phyloP scores from a whole-genome alignment of 2,888 invertebrate genomes.

The Hoplodrina blanda region DNA sequence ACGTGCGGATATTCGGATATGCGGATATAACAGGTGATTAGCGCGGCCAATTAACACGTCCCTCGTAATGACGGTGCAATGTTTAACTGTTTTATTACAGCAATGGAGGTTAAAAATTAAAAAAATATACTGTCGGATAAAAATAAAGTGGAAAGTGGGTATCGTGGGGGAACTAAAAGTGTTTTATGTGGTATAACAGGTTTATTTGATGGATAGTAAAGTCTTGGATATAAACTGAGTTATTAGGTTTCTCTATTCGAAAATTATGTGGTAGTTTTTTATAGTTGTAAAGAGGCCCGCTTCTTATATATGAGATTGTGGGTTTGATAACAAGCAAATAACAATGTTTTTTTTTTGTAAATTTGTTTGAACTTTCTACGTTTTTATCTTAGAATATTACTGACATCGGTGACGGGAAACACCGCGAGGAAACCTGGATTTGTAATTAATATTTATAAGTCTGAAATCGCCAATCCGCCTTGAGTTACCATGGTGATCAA shows the following conservation, averaged over 20 bases:
- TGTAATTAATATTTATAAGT: no score
- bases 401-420: no score
- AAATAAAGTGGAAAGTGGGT: not conserved
- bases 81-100: constrained; percentile 45
- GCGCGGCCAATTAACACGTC: constrained; percentile 74
- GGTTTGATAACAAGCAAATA: not conserved
- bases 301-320: not conserved
- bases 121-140: constrained; percentile 17
- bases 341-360: no score
- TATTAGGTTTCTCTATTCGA: constrained; percentile 16
- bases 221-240: not conserved
- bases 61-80: constrained; percentile 59
- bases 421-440: no score
- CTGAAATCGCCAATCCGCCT: no score
- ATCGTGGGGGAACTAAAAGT: not conserved
- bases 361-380: no score
- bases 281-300: not conserved
- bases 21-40: constrained; percentile 78
- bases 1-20: constrained; percentile 66
- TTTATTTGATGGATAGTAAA: constrained; percentile 28
- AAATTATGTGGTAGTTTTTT: not conserved
- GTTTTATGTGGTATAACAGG: constrained; percentile 13
- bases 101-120: constrained; percentile 12
- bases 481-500: no score
- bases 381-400: no score